Conservation (phyloP, 2,888 invertebrate species). For the Sepiola atlantica region DNA sequence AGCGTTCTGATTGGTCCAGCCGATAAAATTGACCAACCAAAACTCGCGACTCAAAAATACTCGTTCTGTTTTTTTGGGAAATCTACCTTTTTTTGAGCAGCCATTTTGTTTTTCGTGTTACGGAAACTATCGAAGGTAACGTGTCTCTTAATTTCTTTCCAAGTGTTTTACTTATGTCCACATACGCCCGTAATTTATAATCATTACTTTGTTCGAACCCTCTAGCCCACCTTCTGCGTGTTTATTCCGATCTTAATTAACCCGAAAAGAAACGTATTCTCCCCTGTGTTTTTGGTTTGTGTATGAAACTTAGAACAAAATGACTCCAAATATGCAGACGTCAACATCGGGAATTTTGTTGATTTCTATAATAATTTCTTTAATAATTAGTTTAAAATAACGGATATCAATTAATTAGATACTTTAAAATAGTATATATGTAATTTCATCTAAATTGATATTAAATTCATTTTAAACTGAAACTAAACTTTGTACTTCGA, state of each 20-base stretch:
- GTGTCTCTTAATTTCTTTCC: not conserved
- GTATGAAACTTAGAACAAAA: not conserved
- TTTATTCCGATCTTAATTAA: not conserved
- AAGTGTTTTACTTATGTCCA: not conserved
- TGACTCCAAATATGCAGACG: constrained; percentile 8
- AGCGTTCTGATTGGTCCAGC: not conserved
- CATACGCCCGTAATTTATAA: not conserved
- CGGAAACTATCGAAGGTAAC: not conserved
- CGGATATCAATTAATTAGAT: too few species aligned
- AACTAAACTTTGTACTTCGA: not conserved
- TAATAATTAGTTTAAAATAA: too few species aligned
- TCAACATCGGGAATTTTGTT: not conserved
- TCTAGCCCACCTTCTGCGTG: not conserved
- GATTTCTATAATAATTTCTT: not conserved
- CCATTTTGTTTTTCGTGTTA: constrained; percentile 47
- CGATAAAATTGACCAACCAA: constrained; percentile 38
- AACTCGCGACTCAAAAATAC: not conserved
- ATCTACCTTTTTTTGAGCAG: not conserved
- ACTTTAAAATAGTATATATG: too few species aligned
- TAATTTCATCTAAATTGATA: too few species aligned
- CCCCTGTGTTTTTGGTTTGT: not conserved
- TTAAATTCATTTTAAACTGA: not conserved
- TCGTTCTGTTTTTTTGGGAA: not conserved
- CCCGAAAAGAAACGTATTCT: not conserved
- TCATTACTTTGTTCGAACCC: not conserved